These are phyloP conservation scores for Scelioninae gen. 1 DNA, from an alignment of 2,888 invertebrate genomes.

Conservation along the genomic window DNA sequence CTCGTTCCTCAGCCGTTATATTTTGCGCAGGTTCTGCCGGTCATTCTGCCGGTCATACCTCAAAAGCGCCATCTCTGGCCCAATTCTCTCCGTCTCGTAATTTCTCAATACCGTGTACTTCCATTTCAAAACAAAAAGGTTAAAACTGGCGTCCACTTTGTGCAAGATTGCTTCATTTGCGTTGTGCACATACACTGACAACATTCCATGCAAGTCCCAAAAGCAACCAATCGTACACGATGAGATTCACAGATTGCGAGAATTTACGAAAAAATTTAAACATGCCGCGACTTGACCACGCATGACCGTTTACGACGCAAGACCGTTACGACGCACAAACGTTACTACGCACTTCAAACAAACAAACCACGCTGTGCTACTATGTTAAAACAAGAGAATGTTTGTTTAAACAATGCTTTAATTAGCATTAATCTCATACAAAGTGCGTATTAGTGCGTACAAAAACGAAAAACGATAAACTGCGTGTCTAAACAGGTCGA, in stretches of 20 bases:
- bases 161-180: not conserved
- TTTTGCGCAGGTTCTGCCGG: not conserved
- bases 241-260: not conserved
- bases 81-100: conserved; percentile 22
- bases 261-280: too few relatives aligned
- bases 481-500: too few relatives aligned
- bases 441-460: too few relatives aligned
- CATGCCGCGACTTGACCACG: not conserved
- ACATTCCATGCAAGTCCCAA: too few relatives aligned
- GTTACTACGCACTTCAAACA: not conserved
- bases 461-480: too few relatives aligned
- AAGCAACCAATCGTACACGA: not conserved
- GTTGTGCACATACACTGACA: too few relatives aligned
- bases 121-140: conserved; percentile 28
- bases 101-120: conserved; percentile 47
- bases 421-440: too few relatives aligned
- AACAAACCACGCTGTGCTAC: conserved; percentile 56
- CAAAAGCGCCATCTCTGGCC: too few relatives aligned
- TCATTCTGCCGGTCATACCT: too few relatives aligned
- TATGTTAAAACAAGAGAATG: conserved; percentile 31
- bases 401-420: not conserved
- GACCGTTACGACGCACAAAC: not conserved
- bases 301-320: not conserved
- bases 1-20: not conserved
- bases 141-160: not conserved